Percentiles rank a stretch among this genome's conserved stretches.
phyloP scores from a whole-genome alignment of 2,113 vertebrate genomes.

The Columba janthina region DNA sequence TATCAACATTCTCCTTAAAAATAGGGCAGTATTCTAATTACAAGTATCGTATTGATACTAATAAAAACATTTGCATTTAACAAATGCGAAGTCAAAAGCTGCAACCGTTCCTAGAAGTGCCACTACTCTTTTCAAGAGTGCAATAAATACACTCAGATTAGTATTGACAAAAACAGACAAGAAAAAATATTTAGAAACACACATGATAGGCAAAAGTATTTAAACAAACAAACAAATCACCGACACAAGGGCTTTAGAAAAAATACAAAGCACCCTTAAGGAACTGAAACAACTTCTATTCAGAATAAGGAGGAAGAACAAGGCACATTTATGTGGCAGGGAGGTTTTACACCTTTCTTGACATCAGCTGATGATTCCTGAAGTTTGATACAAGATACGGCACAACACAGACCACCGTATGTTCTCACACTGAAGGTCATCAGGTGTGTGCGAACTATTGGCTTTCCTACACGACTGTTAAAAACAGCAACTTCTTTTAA shows the following conservation, averaged over 20 bases:
- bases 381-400: neutral
- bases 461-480: neutral
- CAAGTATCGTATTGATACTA: neutral
- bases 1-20: neutral
- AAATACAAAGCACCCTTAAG: neutral
- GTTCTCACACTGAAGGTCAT: neutral
- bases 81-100: neutral
- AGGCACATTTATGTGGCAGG: neutral
- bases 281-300: neutral
- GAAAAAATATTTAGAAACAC: neutral
- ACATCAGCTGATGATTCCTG: neutral
- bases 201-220: accelerated
- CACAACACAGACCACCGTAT: neutral
- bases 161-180: neutral
- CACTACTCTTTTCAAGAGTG: neutral
- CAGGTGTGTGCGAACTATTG: neutral
- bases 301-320: neutral
- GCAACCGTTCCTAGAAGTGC: neutral
- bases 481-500: neutral
- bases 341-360: neutral
- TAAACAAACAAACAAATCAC: neutral
- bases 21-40: neutral
- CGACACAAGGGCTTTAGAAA: neutral
- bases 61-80: neutral
- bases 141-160: neutral